Conservation (phyloP, 1,140 invertebrate genomes). For the Lepidostoma basale region DNA sequence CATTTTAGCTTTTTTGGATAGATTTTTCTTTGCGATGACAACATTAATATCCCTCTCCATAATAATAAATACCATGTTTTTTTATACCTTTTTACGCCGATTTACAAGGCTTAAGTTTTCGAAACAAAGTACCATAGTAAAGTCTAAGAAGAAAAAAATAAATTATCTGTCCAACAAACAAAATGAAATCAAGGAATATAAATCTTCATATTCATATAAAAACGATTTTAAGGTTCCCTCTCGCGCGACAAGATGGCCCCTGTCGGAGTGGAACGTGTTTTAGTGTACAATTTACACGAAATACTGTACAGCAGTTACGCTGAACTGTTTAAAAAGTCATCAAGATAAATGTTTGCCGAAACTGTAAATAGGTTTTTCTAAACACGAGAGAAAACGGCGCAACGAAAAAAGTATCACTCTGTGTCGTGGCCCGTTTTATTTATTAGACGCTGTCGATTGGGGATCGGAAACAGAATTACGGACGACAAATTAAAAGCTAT, state of each 20-base stretch:
- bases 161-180: background rate
- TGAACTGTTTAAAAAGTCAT: conserved; percentile 12
- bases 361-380: background rate
- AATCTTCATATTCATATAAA: background rate
- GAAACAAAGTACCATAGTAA: background rate
- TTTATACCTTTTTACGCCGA: too few relatives aligned
- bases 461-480: too few relatives aligned
- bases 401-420: too few relatives aligned
- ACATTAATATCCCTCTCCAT: too few relatives aligned
- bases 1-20: too few relatives aligned
- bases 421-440: too few relatives aligned
- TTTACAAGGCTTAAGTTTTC: too few relatives aligned
- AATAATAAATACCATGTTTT: too few relatives aligned
- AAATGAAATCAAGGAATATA: background rate
- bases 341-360: background rate
- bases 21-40: too few relatives aligned
- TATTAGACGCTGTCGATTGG: too few relatives aligned
- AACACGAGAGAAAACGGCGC: background rate
- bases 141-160: background rate
- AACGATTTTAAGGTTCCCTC: background rate
- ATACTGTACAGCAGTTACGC: background rate
- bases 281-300: background rate
- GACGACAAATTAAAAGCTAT: too few relatives aligned
- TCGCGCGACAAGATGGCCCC: background rate
- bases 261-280: background rate